Conservation (phyloP, 2,888 invertebrate genomes). For the Tenthredo scrophulariae region DNA sequence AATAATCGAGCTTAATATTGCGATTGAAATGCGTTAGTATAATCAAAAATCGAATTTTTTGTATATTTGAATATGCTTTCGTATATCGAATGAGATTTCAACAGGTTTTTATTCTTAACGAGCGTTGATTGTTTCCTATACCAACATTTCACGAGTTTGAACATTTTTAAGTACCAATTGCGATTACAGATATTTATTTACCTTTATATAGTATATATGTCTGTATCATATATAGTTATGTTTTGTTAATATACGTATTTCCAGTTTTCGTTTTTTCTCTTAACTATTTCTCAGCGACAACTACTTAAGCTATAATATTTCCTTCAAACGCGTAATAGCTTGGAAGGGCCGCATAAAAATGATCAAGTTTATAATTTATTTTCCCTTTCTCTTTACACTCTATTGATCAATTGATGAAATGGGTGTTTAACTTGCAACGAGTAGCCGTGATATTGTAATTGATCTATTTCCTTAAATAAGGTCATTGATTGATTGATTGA, state of each 20-base stretch:
- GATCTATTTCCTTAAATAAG: neutral
- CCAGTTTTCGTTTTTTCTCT: neutral
- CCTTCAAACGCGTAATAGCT: neutral
- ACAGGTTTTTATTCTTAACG: neutral
- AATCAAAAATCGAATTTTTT: neutral
- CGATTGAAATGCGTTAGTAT: neutral
- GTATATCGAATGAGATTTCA: slow-evolving; percentile 7
- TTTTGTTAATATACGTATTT: slow-evolving; percentile 18
- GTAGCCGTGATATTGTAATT: neutral
- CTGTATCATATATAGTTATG: neutral
- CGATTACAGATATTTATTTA: neutral
- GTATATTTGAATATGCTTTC: neutral
- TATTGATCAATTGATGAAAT: neutral
- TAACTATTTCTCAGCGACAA: neutral
- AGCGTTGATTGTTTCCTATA: neutral
- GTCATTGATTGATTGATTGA: neutral
- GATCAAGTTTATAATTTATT: neutral
- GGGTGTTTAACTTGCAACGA: neutral
- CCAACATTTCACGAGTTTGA: neutral
- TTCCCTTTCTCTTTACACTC: neutral
- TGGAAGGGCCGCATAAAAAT: neutral
- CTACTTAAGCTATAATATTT: slow-evolving; percentile 13
- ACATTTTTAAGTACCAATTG: slow-evolving; percentile 42
- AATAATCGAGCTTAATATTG: neutral
- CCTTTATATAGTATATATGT: neutral